Base-by-base conservation (phyloP, 2,888 invertebrate species). In the Cataglyphis rosenhaueri region DNA sequence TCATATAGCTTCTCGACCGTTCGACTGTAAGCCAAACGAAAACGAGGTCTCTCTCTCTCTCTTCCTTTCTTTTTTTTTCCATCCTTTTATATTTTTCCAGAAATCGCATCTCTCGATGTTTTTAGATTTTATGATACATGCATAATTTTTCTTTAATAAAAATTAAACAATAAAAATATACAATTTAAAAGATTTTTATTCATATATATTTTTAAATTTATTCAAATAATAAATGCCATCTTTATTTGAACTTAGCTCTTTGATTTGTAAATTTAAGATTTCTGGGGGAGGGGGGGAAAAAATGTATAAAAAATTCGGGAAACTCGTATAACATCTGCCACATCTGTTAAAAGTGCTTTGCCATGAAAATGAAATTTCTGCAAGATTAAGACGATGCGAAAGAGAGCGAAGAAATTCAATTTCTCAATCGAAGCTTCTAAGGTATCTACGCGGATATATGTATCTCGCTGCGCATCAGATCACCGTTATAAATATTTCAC, bases 401-500 rank as follows among this genome's bases (percentile, higher is more conserved):
- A 32, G 29, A 41, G n/a, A 41, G 21, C 3, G 21, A 71, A 21
- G 35, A 44, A 59, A 79, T 61, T 79, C 44, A 61, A 79, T 79
- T 41, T 12, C 35, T 25, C 59, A 70, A 61, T 79, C 71, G 71
- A 48, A 48, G 25, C 78, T 78, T 21, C 59, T 44, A 59, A 48
- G 25, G 29, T 44, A 41, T 29, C 35, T 73, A 71, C 52, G 29
- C 66, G n/a, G 35, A 57, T 70, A 52, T n/a, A 52, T n/a, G n/a
- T 52, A 71, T 81, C 66, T 71, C 78, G 84, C 81, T 59, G 48
- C n/a, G 70, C 65, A 78, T 21, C 35, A 52, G 83, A 73, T 62
- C 64, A 65, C 65, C 75, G 73, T 91, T 90, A 92, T 94, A 92
- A 94, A 94, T 94, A 94, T 94, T 94, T 94, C 88, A 94, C 89